Evolutionary conservation across 1,140 invertebrate species (phyloP), one percentile per base, ranked within the genome.

Genomic region (Halyomorpha halys): DNA sequence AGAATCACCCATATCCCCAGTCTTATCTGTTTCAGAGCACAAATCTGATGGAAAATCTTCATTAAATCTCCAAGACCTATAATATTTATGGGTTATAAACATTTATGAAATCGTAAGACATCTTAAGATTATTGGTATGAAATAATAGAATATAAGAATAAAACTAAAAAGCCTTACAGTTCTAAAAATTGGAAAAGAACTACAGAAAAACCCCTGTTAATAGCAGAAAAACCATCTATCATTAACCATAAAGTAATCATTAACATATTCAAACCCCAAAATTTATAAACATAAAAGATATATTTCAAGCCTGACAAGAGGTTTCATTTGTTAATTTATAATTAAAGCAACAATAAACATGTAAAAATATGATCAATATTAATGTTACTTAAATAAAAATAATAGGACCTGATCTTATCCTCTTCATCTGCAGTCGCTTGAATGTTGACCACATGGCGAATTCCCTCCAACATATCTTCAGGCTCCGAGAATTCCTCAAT

Each of bases 381-480:
- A 30, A 30, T 13, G 5, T 56, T 11, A 56, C 14, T 11, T 56
- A 4, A 56, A 56, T 23, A 56, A 3, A 2, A 56, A 25, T 23
- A 18, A 53, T 6, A 18, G n/a, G 3, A 56, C 53, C 53, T 21
- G 2, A 56, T 9, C 23, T 56, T 25, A 64, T 72, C 60, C 65
- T 69, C 68, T 73, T 76, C 68, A 70, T 64, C 67, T 59, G 63
- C 67, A 15, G 56, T 69, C 45, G 68, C 61, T 19, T 68, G 66
- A 56, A 72, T 71, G 45, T 70, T 70, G 13, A 85, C 84, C 45
- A 83, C 80, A 69, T 82, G 82, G 64, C 86, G 78, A 65, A 88
- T 87, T 66, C 87, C 88, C 71, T 86, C 88, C 81, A 90, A 87
- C 71, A 90, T 79, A 74, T 90, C 88, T 74, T 90, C 88, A 0